Base-by-base conservation (phyloP, 2,797 vertebrate species). In the Nannoperca australis region DNA sequence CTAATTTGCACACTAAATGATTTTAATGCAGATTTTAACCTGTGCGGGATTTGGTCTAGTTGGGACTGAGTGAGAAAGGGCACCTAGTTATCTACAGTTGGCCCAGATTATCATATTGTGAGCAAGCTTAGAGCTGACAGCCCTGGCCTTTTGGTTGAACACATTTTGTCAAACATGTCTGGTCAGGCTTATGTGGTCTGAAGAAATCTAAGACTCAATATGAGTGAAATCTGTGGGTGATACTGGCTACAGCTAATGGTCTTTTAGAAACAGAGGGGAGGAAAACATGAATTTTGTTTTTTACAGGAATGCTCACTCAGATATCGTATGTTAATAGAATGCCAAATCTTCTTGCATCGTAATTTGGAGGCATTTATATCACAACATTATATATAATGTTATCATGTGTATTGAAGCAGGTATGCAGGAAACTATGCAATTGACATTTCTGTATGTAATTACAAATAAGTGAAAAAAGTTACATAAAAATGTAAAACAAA, bases 91-190 rank as follows among this genome's bases (percentile, higher is more conserved):
- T 91, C 84, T 71, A 81, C 88, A 82, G 88, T 91, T 89, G 12
- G 63, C 84, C 74, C 79, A 92, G 89, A 92, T 93, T 87, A 93
- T 87, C 78, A 73, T 76, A 81, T 91, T 40, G 83, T 87, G 87
- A 88, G 87, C 68, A 72, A 82, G 70, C 84, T 84, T 72, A 18
- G 79, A 83, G 79, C 74, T 90, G 91, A 92, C 91, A 93, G 87
- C 78, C 12, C 5, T 92, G 91, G 86, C 90, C 88, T 91, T 93
- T 92, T 79, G 86, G 74, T 82, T 81, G 83, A 78, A 72, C 83
- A 84, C 76, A 60, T 81, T 85, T 88, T 86, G 88, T 73, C 76
- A 85, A 82, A 88, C 74, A 84, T 79, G 85, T 89, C 89, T 85
- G 73, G 81, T 87, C 79, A 81, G 82, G 78, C 79, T 86, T 78